Conservation (phyloP, 2,797 vertebrate genomes). For the Sebastes cheni region DNA sequence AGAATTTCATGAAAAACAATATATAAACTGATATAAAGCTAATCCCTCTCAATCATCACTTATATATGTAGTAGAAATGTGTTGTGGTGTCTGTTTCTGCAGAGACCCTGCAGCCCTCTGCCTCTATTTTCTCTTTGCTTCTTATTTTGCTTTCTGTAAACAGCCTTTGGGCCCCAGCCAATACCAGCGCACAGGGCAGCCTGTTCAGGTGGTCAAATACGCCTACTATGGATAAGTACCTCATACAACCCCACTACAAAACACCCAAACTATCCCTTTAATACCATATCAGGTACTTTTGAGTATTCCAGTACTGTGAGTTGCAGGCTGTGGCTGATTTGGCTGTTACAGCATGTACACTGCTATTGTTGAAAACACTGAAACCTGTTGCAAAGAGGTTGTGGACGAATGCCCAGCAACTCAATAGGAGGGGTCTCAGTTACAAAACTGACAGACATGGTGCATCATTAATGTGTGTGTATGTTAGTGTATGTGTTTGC, state of each 20-base stretch:
- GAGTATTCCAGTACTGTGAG: not conserved
- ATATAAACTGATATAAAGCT: not conserved
- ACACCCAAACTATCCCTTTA: no score
- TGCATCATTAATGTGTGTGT: constrained; percentile 25
- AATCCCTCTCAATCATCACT: no score
- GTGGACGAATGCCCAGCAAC: constrained; percentile 47
- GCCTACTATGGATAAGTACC: no score
- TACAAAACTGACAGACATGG: constrained; percentile 47
- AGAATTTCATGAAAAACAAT: not conserved
- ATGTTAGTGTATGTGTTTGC: not conserved
- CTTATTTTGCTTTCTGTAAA: not conserved
- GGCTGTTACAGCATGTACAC: constrained; percentile 1
- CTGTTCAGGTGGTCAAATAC: no score
- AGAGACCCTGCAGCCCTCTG: not conserved
- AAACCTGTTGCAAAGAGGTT: constrained; percentile 61
- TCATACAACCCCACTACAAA: no score
- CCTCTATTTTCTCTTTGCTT: not conserved
- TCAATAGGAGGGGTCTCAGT: constrained; percentile 30
- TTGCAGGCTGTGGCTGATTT: not conserved
- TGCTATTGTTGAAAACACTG: constrained; percentile 36
- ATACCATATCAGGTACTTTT: not conserved
- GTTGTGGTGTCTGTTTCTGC: no score
- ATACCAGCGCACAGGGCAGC: no score
- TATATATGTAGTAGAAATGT: no score
- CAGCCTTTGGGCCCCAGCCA: no score